Base-by-base conservation (phyloP, 2,113 vertebrate species). In the Collichthys lucidus region DNA sequence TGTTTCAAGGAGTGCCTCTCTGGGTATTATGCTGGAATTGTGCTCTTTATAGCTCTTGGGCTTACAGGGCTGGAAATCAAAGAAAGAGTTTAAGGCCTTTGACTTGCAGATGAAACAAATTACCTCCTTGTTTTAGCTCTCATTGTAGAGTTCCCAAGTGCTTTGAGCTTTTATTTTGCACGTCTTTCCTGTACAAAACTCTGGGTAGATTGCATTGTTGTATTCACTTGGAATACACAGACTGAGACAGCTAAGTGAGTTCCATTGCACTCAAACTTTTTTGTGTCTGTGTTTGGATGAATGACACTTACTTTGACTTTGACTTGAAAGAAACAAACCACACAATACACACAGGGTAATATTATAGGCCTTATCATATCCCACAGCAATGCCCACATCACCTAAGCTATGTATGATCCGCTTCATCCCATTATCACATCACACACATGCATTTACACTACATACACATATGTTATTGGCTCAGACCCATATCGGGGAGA, bases 1-100 rank as follows among this genome's bases (percentile, higher is more conserved):
- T 84, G 83, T 82, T 40, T 84, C 57, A 55, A 74, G 11, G n/a
- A 60, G 66, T 12, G 80, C n/a, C 74, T 86, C 82, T 68, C 29
- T 44, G 76, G 69, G 84, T 73, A 59, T 86, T 83, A 71, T 64
- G 59, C 71, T 80, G 29, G 79, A 74, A 76, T 24, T 70, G 67
- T 76, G 69, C 65, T 81, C 67, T 80, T 62, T 8, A 40, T 40
- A 31, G 78, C 64, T 22, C 17, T 75, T 6, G 1, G 46, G 35
- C 49, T 67, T 11, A n/a, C n/a, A 40, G 40, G n/a, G 47, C 64
- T 66, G 35, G 31, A 77, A 66, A 90, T 77, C 44, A 74, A 78
- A 84, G 49, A 22, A 5, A 24, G 42, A 62, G 20, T 64, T 85
- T 66, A 57, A 50, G 49, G 69, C 76, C 35, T 72, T 80, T 86